These are phyloP conservation scores for Metridium senile DNA, from an alignment of 92 coral and sea anemone genomes.

Conservation along the genomic window DNA sequence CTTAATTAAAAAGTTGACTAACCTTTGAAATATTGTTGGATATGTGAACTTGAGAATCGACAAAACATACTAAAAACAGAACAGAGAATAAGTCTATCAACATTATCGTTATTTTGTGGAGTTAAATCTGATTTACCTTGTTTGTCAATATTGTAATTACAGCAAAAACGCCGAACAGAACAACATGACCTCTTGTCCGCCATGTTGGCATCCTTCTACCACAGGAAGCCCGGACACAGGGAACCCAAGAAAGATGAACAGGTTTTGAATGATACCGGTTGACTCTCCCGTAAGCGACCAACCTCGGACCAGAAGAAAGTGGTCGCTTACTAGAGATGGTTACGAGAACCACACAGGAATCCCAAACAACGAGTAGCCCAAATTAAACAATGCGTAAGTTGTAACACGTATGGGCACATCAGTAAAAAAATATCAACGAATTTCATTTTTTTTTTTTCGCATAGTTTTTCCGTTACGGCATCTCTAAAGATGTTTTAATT, in stretches of 20 bases:
- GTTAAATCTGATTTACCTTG: slow-evolving; percentile 49
- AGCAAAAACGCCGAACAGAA: slow-evolving; percentile 45
- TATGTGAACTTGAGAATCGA: slow-evolving; percentile 86
- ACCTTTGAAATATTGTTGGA: slow-evolving; percentile 96
- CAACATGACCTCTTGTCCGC: slow-evolving; percentile 60
- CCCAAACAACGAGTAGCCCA: too few relatives aligned
- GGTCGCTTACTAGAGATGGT: too few relatives aligned
- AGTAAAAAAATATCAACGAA: too few relatives aligned
- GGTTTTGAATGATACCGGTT: not conserved
- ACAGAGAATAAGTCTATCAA: not conserved
- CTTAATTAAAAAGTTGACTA: too few relatives aligned
- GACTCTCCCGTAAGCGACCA: too few relatives aligned
- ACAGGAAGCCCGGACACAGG: slow-evolving; percentile 36
- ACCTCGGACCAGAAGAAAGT: too few relatives aligned
- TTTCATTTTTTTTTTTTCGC: too few relatives aligned
- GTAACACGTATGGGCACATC: too few relatives aligned
- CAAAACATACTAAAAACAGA: slow-evolving; percentile 70
- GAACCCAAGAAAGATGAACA: slow-evolving; percentile 9
- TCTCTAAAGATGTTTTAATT: too few relatives aligned
- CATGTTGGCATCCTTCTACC: slow-evolving; percentile 68
- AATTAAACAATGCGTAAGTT: too few relatives aligned
- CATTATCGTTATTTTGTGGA: not conserved
- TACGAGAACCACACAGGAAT: too few relatives aligned
- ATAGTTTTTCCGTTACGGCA: too few relatives aligned
- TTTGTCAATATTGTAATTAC: slow-evolving; percentile 66